A percentile compares a stretch with the other conserved stretches of the same genome.
Conservation (phyloP, 1,140 invertebrate species). For the Neodiprion virginianus region DNA sequence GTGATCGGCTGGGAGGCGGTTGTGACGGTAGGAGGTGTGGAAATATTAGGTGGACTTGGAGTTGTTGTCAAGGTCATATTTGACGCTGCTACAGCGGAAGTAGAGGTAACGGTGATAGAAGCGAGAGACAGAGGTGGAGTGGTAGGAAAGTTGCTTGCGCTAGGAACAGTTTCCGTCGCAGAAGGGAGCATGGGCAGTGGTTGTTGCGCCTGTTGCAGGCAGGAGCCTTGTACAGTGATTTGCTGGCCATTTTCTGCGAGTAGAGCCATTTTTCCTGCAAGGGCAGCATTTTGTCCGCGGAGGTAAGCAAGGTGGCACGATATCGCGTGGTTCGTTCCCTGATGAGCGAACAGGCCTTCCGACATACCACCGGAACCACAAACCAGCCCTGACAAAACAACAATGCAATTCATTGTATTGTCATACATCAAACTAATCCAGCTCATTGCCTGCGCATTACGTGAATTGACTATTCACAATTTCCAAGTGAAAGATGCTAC, state of each 20-base stretch:
- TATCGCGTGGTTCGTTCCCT: constrained; percentile 46
- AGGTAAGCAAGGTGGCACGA: constrained; percentile 41
- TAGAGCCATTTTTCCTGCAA: constrained; percentile 18
- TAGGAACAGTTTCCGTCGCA: constrained; percentile 41
- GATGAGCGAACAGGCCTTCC: constrained; percentile 43
- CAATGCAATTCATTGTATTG: constrained; percentile 15
- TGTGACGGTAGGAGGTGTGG: constrained; percentile 33
- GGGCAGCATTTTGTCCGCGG: constrained; percentile 12
- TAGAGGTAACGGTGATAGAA: constrained; percentile 32
- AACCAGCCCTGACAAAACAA: constrained; percentile 47
- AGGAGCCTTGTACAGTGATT: constrained; percentile 9
- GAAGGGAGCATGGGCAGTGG: constrained; percentile 35
- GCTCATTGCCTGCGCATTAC: not conserved
- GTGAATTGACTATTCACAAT: too few species aligned
- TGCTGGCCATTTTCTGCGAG: not conserved
- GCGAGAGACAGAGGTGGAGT: constrained; percentile 39
- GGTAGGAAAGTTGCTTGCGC: constrained; percentile 26
- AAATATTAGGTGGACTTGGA: constrained; percentile 37
- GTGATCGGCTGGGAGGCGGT: constrained; percentile 54
- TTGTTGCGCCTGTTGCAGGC: constrained; percentile 36
- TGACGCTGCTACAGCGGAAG: constrained; percentile 33
- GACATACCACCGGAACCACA: constrained; percentile 47
- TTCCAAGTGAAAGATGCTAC: too few species aligned
- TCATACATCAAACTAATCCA: not conserved
- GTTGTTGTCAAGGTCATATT: constrained; percentile 36